These are phyloP conservation scores for Gobiocypris rarus DNA, from an alignment of 2,113 vertebrate genomes.

Conservation along the genomic window DNA sequence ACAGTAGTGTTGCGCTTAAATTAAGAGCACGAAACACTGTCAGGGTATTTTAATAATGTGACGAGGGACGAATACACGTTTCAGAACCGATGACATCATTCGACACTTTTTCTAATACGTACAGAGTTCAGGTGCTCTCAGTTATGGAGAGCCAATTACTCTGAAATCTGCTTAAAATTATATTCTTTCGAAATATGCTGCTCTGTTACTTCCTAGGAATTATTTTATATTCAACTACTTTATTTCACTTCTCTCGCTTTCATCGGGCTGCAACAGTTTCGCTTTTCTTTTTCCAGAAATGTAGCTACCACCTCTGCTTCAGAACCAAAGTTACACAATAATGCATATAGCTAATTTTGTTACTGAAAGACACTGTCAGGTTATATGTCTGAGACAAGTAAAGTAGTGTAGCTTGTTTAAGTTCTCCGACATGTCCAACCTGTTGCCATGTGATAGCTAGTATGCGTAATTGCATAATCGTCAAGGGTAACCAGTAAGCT, in stretches of 20 bases:
- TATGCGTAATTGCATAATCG: conserved; percentile 24
- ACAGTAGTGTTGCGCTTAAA: background rate
- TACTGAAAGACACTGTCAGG: background rate
- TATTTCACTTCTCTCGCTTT: background rate
- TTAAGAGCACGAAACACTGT: background rate
- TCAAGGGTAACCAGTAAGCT: conserved; percentile 25
- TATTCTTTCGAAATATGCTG: background rate
- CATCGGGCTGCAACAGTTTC: background rate
- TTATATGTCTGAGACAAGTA: conserved; percentile 14
- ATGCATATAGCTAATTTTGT: background rate
- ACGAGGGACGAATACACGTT: background rate
- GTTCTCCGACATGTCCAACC: conserved; percentile 23
- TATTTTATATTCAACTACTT: background rate
- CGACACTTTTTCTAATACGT: background rate
- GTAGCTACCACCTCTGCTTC: background rate
- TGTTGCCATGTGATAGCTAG: conserved; percentile 39
- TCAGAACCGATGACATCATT: background rate
- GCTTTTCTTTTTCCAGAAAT: conserved; percentile 31
- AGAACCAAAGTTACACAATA: background rate
- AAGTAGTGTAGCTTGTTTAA: conserved; percentile 22
- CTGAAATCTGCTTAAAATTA: background rate
- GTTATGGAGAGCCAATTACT: background rate
- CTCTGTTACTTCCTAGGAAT: background rate
- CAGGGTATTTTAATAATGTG: background rate
- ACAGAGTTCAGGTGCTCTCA: background rate